These are phyloP conservation scores for Halcyon leucocephala DNA, from an alignment of 2,797 vertebrate species.

Conservation along the genomic window DNA sequence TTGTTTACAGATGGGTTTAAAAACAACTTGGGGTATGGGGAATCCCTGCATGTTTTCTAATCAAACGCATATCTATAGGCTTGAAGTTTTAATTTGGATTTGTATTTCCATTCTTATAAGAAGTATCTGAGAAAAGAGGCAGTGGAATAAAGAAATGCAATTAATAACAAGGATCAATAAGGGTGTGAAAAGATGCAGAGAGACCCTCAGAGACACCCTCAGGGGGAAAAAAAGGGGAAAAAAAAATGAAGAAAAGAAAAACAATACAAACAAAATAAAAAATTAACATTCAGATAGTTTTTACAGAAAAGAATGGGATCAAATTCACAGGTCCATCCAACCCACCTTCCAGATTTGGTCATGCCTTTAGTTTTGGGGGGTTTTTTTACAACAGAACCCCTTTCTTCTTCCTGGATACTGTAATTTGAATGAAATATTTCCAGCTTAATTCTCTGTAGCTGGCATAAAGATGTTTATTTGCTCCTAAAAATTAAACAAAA, in stretches of 20 bases:
- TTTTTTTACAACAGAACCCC: not conserved
- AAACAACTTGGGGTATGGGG: not conserved
- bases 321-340: not conserved
- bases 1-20: constrained; percentile 13
- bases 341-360: not conserved
- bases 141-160: not conserved
- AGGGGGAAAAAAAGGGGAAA: rapidly evolving
- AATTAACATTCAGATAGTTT: not conserved
- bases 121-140: not conserved
- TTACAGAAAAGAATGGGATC: not conserved
- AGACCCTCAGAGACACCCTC: not conserved
- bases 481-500: not conserved
- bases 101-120: not conserved
- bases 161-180: not conserved
- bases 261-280: not conserved
- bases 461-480: not conserved
- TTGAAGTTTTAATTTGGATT: not conserved
- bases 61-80: not conserved
- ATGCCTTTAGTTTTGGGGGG: not conserved
- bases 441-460: not conserved
- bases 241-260: not conserved
- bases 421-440: not conserved
- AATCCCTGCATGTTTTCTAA: constrained; percentile 10
- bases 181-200: not conserved
- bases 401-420: not conserved